A percentile compares a stretch with the other conserved stretches of the same genome.
phyloP scores from a whole-genome alignment of 2,113 vertebrate genomes.

The Dicerorhinus sumatrensis region DNA sequence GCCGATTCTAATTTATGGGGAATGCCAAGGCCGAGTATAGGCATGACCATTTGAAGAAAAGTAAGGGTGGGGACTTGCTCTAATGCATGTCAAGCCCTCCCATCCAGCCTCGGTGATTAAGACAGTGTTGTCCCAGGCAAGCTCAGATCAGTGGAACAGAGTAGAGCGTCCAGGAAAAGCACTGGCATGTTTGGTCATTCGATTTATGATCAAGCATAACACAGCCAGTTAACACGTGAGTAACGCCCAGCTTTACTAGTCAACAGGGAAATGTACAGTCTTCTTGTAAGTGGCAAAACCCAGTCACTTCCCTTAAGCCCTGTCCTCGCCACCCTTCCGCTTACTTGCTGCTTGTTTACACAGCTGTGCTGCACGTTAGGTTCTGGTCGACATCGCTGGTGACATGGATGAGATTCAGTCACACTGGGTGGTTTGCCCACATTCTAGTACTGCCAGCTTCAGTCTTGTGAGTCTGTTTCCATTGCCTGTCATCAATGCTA shows the following conservation, averaged over 20 bases:
- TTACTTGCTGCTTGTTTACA: not conserved
- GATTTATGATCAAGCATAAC: not conserved
- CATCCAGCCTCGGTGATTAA: not conserved
- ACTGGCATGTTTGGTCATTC: not conserved
- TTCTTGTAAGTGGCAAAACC: not conserved
- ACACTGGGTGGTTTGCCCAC: not conserved
- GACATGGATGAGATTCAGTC: not conserved
- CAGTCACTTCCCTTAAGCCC: not conserved
- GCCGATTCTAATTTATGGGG: not conserved
- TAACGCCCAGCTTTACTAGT: not conserved
- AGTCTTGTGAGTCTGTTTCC: not conserved
- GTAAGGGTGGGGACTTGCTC: not conserved
- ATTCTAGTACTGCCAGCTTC: not conserved
- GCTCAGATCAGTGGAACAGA: not conserved
- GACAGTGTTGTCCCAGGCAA: not conserved
- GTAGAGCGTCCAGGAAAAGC: not conserved
- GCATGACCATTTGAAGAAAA: not conserved
- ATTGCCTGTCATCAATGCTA: not conserved
- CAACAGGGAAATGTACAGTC: not conserved
- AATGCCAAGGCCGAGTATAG: not conserved
- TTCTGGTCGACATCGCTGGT: not conserved
- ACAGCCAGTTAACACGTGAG: not conserved
- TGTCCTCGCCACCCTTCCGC: not conserved
- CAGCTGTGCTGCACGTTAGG: not conserved
- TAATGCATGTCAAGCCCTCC: not conserved